phyloP scores from a whole-genome alignment of 2,888 invertebrate species.

The Tachina grossa region DNA sequence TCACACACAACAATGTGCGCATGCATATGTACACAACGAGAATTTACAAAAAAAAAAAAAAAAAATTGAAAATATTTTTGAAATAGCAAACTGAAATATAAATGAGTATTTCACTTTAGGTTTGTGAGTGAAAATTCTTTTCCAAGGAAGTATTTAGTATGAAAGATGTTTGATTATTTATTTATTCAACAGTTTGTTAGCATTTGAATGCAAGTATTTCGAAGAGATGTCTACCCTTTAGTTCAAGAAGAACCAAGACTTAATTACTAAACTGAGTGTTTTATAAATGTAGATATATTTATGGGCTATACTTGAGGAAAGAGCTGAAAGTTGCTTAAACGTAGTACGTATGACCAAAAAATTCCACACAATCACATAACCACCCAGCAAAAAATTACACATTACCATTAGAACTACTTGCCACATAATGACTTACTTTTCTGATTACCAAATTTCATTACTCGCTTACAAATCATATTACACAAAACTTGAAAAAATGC shows the following conservation, averaged over 20 bases:
- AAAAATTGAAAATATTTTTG: constrained; percentile 21
- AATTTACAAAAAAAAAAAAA: constrained; percentile 8
- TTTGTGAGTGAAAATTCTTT: constrained; percentile 4
- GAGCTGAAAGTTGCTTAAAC: too few relatives aligned
- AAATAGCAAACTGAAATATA: constrained; percentile 22
- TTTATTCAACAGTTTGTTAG: constrained; percentile 43
- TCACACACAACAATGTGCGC: not conserved
- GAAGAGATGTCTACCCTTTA: not conserved
- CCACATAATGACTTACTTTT: too few relatives aligned
- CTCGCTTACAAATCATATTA: too few relatives aligned
- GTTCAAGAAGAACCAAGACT: not conserved
- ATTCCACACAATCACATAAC: too few relatives aligned
- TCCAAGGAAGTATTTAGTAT: constrained; percentile 8
- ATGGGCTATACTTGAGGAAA: too few relatives aligned
- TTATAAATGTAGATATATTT: too few relatives aligned
- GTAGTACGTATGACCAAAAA: too few relatives aligned
- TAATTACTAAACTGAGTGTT: not conserved
- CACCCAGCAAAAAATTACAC: too few relatives aligned
- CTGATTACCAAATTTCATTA: too few relatives aligned
- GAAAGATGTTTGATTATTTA: constrained; percentile 30
- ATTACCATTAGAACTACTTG: too few relatives aligned
- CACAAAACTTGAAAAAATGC: too few relatives aligned
- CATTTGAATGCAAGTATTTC: not conserved
- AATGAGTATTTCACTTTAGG: not conserved
- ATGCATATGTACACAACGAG: not conserved